These are phyloP conservation scores for Amblyopsis hoosieri DNA, from an alignment of 2,797 vertebrate genomes.

Conservation along the genomic window DNA sequence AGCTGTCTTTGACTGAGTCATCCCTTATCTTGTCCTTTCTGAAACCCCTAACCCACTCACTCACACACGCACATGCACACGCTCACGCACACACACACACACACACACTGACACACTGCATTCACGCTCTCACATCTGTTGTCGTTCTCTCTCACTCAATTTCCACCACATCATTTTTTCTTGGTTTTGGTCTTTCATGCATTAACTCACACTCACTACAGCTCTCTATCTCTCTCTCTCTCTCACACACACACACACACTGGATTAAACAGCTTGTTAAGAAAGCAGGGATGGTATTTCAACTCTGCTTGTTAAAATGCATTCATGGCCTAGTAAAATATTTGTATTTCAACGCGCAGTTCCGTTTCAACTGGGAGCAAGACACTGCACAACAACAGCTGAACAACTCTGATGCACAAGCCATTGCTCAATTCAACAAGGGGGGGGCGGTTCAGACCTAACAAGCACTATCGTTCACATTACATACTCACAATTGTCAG, in stretches of 20 bases:
- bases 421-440: conserved; percentile 16
- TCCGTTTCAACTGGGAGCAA: too few relatives aligned
- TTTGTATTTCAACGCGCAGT: too few relatives aligned
- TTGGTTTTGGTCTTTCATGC: too few relatives aligned
- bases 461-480: conserved; percentile 29
- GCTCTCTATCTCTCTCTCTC: too few relatives aligned
- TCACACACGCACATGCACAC: conserved; percentile 33
- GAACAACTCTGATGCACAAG: conserved; percentile 1
- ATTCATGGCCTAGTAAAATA: too few relatives aligned
- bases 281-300: conserved; percentile 53
- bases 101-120: not conserved
- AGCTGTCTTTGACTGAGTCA: too few relatives aligned
- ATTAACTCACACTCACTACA: too few relatives aligned
- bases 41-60: conserved; percentile 6
- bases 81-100: conserved; percentile 19
- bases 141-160: not conserved
- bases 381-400: too few relatives aligned
- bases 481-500: conserved; percentile 29
- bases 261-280: conserved; percentile 46
- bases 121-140: too few relatives aligned
- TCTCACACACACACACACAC: conserved; percentile 1
- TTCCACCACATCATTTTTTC: not conserved
- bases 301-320: conserved; percentile 35
- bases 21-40: too few relatives aligned
- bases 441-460: conserved; percentile 11